Percentiles rank a stretch among this genome's conserved stretches.
These are phyloP conservation scores for Pimephales promelas DNA, from an alignment of 2,113 vertebrate genomes.

Conservation along the genomic window DNA sequence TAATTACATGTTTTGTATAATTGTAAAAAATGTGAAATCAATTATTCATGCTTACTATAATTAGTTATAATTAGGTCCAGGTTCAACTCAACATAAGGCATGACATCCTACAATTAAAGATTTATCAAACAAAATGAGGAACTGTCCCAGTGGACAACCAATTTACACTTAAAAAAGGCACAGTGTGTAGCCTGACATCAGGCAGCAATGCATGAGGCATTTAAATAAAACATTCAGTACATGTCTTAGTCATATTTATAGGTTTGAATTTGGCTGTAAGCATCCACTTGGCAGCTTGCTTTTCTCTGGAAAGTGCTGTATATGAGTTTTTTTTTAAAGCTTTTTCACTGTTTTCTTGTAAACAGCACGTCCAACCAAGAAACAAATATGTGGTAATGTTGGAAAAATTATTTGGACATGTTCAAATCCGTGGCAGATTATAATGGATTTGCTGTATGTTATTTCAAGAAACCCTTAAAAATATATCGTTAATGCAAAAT, in stretches of 20 bases:
- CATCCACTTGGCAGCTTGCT: neutral
- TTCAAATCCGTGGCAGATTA: neutral
- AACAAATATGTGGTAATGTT: neutral
- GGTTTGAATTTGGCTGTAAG: neutral
- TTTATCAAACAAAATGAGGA: conserved; percentile 41
- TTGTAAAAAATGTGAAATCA: neutral
- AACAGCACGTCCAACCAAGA: neutral
- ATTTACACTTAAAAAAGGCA: conserved; percentile 31
- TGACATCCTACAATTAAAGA: conserved; percentile 30
- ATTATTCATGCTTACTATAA: conserved; percentile 21
- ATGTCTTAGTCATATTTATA: conserved; percentile 33
- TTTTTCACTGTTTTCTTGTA: neutral
- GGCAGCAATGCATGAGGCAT: conserved; percentile 17
- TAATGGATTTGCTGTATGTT: neutral
- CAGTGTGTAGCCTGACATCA: conserved; percentile 13
- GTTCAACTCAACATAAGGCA: conserved; percentile 27
- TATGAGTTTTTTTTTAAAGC: neutral
- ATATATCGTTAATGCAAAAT: too few relatives aligned
- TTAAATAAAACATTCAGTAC: conserved; percentile 41
- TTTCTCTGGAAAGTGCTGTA: neutral
- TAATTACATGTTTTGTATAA: neutral
- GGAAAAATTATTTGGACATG: neutral
- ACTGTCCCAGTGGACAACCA: conserved; percentile 37
- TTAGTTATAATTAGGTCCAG: conserved; percentile 43
- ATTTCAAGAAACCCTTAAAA: neutral